Percentiles rank a stretch among this genome's conserved stretches.
These are phyloP conservation scores for Gasterosteus nipponicus DNA, from an alignment of 2,113 vertebrate genomes.

Conservation along the genomic window DNA sequence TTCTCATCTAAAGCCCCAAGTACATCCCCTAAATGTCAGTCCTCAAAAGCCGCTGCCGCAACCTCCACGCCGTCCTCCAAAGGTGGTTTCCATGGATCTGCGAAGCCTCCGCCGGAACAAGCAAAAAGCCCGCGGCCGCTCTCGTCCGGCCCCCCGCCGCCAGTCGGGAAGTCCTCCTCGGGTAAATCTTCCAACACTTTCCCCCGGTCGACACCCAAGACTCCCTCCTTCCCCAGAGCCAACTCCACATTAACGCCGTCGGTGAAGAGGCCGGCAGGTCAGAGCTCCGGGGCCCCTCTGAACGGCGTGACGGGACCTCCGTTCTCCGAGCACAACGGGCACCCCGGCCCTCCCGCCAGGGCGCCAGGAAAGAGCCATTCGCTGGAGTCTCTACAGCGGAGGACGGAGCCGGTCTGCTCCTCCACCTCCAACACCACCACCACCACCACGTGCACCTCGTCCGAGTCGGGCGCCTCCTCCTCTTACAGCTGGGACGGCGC, in stretches of 20 bases:
- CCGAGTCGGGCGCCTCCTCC: slow-evolving; percentile 91
- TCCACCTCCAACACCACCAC: slow-evolving; percentile 76
- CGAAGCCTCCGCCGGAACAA: slow-evolving; percentile 45
- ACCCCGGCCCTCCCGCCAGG: slow-evolving; percentile 57
- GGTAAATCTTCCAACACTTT: slow-evolving; percentile 78
- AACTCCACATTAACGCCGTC: slow-evolving; percentile 69
- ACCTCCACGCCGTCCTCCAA: slow-evolving; percentile 44
- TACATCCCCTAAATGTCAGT: slow-evolving; percentile 60
- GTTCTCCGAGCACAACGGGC: slow-evolving; percentile 79
- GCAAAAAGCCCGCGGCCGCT: slow-evolving; percentile 29
- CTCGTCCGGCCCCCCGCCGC: slow-evolving; percentile 69
- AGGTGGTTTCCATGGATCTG: slow-evolving; percentile 26
- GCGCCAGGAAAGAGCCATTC: slow-evolving; percentile 88
- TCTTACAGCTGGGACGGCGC: slow-evolving; percentile 91
- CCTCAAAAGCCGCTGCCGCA: slow-evolving; percentile 51
- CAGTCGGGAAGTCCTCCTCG: slow-evolving; percentile 44
- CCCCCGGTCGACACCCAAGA: slow-evolving; percentile 75
- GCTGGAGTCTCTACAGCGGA: slow-evolving; percentile 89
- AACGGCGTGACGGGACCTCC: slow-evolving; percentile 63
- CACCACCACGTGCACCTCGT: slow-evolving; percentile 88
- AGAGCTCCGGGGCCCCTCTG: slow-evolving; percentile 42
- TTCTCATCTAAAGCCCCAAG: slow-evolving; percentile 48
- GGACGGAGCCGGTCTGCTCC: slow-evolving; percentile 79
- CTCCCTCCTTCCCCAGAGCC: slow-evolving; percentile 74
- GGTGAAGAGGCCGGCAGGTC: slow-evolving; percentile 61